Conservation (phyloP, 2,888 invertebrate species). For the Eupithecia dodoneata region DNA sequence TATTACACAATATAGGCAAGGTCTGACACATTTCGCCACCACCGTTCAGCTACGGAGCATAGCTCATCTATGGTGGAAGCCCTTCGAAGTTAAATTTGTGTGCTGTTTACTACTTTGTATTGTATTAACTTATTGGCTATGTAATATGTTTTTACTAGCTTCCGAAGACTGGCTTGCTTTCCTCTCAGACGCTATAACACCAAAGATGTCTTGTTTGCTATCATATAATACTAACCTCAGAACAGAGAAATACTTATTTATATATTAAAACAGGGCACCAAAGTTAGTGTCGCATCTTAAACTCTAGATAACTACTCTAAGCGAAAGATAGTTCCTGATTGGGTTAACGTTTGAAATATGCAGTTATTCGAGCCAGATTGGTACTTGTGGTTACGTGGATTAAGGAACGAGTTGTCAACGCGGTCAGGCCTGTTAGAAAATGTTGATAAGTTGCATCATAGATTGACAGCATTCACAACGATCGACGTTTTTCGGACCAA, state of each 20-base stretch:
- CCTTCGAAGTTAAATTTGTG: no score
- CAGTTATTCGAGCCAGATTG: constrained; percentile 54
- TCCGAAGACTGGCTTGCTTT: no score
- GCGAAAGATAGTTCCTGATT: background rate
- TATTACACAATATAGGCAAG: no score
- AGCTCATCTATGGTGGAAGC: no score
- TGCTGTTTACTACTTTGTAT: no score
- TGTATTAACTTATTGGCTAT: no score
- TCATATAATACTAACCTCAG: background rate
- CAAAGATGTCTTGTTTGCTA: background rate
- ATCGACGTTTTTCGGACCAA: background rate
- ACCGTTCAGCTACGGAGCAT: no score
- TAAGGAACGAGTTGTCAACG: constrained; percentile 54
- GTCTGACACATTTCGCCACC: no score
- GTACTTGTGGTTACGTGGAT: constrained; percentile 58
- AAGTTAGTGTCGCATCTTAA: background rate
- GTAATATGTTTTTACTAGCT: no score
- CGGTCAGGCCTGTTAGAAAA: constrained; percentile 68
- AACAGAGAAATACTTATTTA: background rate
- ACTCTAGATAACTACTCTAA: background rate
- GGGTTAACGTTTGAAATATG: constrained; percentile 29
- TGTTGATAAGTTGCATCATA: constrained; percentile 41
- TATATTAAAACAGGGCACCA: background rate
- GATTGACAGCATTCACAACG: constrained; percentile 1
- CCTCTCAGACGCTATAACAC: background rate